Conservation (phyloP, 1,140 invertebrate genomes). For the Drosophila chauvacae region DNA sequence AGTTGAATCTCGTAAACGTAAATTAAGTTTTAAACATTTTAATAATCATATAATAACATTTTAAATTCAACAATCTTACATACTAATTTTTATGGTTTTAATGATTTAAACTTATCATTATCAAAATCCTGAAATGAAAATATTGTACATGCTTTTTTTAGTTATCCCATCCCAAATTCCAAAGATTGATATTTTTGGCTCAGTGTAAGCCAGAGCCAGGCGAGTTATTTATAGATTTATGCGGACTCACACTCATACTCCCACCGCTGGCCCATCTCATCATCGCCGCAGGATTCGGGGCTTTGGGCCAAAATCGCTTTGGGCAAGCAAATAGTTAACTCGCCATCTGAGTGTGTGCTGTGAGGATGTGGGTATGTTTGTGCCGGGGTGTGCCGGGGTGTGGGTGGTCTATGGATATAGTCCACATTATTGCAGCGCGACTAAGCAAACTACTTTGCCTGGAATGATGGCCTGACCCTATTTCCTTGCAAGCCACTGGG, state of each 20-base stretch:
- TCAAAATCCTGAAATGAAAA: background rate
- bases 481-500: slow-evolving; percentile 33
- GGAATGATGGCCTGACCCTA: slow-evolving; percentile 35
- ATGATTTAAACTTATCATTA: no score
- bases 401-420: slow-evolving; percentile 27
- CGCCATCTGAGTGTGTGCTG: slow-evolving; percentile 27
- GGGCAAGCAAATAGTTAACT: slow-evolving; percentile 63
- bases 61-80: background rate
- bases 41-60: no score
- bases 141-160: background rate
- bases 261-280: slow-evolving; percentile 7
- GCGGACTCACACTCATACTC: slow-evolving; percentile 23
- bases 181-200: background rate
- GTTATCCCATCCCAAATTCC: background rate
- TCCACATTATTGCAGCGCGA: slow-evolving; percentile 60
- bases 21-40: no score
- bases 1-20: no score
- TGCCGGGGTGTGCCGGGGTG: slow-evolving; percentile 10
- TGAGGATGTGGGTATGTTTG: background rate
- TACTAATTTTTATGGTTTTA: background rate
- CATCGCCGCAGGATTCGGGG: slow-evolving; percentile 26
- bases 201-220: slow-evolving; percentile 2
- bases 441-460: slow-evolving; percentile 64
- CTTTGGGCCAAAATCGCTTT: slow-evolving; percentile 57
- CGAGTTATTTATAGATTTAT: slow-evolving; percentile 73